Base-by-base conservation (phyloP, 2,113 vertebrate species). In the Xiphophorus hellerii region DNA sequence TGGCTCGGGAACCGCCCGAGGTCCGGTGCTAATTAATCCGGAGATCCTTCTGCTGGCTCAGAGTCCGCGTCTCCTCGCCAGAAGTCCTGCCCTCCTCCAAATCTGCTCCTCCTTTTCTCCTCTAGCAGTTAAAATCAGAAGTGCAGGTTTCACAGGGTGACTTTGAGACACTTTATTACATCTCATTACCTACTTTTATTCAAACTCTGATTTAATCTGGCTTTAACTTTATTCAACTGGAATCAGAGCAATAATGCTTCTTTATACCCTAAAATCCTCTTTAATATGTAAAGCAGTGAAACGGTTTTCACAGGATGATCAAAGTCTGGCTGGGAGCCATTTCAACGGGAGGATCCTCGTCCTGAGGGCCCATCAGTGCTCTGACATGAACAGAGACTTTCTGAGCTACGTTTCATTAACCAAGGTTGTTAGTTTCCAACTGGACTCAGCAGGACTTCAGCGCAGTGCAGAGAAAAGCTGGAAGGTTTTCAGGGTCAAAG, bases 361-460 rank as follows among this genome's bases (percentile, higher is more conserved):
- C 69, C 39, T 64, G 51, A 67, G 70, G 42, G 25, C 0, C 30
- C 6, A n/a, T 29, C 70, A 76, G 79, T 71, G 61, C 15, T 30
- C 51, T 0, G 6, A 1, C 48, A 5, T 27, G 35, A 61, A 74
- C 71, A 30, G 27, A 72, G 74, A 31, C 74, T 66, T 72, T 62
- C 28, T 62, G 44, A 17, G 73, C 68, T 12, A 35, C 69, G 39
- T 66, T 12, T 76, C n/a, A 82, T 87, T 75, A 85, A 68, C 72
- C 86, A 82, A 88, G 84, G 84, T 85, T 71, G 5, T 37, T 69
- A 39, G 62, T 66, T 64, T n/a, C 62, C 29, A 0, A 42, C 74
- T 83, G 76, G 89, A 81, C 51, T 80, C 66, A 61, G 35, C 81
- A 62, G 58, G 73, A 76, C 79, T 74, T 30, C 12, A 69, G 74